These are phyloP conservation scores for Allygus modestus DNA, from an alignment of 2,888 invertebrate species.

Conservation along the genomic window DNA sequence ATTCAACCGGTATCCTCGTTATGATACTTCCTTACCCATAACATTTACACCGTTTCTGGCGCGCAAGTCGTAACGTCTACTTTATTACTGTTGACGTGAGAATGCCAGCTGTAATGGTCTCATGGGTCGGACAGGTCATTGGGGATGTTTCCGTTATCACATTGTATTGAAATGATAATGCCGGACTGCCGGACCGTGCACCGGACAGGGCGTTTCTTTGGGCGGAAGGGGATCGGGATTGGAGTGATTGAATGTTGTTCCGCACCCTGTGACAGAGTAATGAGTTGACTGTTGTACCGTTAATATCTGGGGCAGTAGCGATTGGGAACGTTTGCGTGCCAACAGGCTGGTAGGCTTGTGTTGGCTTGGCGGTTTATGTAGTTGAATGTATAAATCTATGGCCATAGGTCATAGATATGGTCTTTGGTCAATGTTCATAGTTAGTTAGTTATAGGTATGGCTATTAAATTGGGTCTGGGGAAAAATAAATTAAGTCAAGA, in stretches of 20 bases:
- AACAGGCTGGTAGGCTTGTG: no score
- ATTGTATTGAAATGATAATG: background rate
- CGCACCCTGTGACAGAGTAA: background rate
- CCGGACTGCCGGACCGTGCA: background rate
- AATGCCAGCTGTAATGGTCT: background rate
- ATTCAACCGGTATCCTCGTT: no score
- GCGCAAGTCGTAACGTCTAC: background rate
- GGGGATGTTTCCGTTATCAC: conserved; percentile 3
- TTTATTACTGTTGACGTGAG: background rate
- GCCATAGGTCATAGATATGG: no score
- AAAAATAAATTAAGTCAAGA: no score
- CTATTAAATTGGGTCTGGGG: no score
- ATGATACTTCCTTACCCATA: no score
- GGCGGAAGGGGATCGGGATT: background rate
- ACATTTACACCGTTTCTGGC: no score
- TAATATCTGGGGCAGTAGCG: background rate
- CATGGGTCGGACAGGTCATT: background rate
- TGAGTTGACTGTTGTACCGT: background rate
- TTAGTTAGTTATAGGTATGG: no score
- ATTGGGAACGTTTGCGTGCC: no score
- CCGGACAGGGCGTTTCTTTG: conserved; percentile 34
- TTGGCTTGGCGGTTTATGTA: no score
- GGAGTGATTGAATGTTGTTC: conserved; percentile 5
- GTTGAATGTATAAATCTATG: no score
- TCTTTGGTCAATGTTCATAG: no score